Evolutionary conservation across 2,888 invertebrate genomes (phyloP), one percentile per base, ranked within the genome.

Genomic region (Carpatolechia fugitivella): DNA sequence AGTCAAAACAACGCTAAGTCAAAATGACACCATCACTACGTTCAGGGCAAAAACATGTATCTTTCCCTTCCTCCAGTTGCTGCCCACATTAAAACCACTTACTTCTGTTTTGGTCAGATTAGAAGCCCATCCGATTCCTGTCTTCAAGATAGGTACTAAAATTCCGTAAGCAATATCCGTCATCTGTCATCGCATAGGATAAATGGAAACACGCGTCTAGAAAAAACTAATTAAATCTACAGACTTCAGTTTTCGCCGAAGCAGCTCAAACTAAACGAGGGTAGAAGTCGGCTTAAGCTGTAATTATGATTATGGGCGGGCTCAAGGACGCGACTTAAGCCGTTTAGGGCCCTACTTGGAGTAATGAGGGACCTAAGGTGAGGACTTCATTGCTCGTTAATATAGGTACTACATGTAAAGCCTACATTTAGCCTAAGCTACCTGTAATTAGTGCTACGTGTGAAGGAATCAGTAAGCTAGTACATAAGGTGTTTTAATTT

Each of bases 361-460:
- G 40, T 18, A 16, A 48, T 48, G 30, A 14, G 47, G 14, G 7
- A 11, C 24, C 18, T 29, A 16, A 14, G 13, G 52, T 29, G n/a
- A 14, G 13, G 52, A 60, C 52, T 65, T 59, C 60, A 65, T 68
- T 65, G 65, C 68, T 69, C 66, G 63, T 68, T 68, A 68, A 68
- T 70, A 69, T 48, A 16, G 56, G 60, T 61, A 60, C 59, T 68
- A 66, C 65, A 61, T 61, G 58, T 24, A 4, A 24, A 59, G 55
- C 30, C 54, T 54, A 38, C 40, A 20, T 33, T 44, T 31, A 16
- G 52, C 35, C 31, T 35, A 20, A 16, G 46, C 49, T 29, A 24
- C 49, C 18, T 13, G 29, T 31, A 50, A 20, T 51, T 18, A 52
- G 20, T 51, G 8, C 52, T 52, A 8, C 38, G 20, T 30, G 24